Conservation (phyloP, 2,888 invertebrate species). For the Tricholauxania praeusta region DNA sequence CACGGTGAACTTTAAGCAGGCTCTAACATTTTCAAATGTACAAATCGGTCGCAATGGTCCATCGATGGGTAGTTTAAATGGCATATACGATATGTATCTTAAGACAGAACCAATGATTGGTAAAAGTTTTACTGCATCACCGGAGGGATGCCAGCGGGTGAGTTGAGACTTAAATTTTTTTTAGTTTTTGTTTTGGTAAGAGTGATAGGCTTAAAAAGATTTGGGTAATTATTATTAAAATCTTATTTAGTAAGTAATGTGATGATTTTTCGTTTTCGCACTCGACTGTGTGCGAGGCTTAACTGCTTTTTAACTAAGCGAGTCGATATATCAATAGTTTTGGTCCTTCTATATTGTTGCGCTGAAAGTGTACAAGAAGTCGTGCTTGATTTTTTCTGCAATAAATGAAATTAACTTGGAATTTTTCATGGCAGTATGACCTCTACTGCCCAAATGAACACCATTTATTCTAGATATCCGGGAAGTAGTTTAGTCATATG, state of each 20-base stretch:
- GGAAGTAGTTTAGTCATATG: too few relatives aligned
- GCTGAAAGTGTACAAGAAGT: too few relatives aligned
- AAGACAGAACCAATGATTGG: conserved; percentile 69
- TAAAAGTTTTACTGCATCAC: conserved; percentile 65
- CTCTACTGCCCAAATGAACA: too few relatives aligned
- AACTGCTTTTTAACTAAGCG: too few relatives aligned
- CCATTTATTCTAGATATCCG: too few relatives aligned
- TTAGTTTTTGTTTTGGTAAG: neutral
- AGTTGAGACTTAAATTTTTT: conserved; percentile 48
- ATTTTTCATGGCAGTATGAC: too few relatives aligned
- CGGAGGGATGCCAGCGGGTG: conserved; percentile 75
- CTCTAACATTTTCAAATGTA: conserved; percentile 75
- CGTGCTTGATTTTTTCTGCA: too few relatives aligned
- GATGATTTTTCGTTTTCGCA: too few relatives aligned
- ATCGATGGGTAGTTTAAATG: conserved; percentile 68
- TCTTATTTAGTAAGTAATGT: neutral
- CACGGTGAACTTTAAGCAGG: conserved; percentile 75
- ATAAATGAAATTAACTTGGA: too few relatives aligned
- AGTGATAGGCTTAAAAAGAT: neutral
- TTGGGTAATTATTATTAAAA: neutral
- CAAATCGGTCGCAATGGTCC: conserved; percentile 76
- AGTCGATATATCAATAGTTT: too few relatives aligned
- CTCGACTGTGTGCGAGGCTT: too few relatives aligned
- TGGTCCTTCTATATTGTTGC: too few relatives aligned
- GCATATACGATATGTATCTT: conserved; percentile 68